Conservation (phyloP, 2,888 invertebrate genomes). For the Eretmocerus hayati region DNA sequence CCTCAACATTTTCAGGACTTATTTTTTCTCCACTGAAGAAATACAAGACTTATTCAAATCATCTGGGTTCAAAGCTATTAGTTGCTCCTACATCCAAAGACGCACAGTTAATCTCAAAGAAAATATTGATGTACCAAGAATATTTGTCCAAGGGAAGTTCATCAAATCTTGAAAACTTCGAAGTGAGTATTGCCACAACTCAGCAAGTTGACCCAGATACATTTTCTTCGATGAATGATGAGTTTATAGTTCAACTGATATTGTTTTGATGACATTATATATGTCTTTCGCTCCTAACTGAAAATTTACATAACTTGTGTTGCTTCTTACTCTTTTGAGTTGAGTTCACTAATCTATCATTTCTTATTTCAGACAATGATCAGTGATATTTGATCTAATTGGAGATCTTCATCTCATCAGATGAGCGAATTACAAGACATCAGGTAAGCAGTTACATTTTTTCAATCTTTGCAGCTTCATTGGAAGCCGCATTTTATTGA, state of each 20-base stretch:
- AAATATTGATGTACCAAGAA: constrained; percentile 80
- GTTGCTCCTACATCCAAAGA: constrained; percentile 74
- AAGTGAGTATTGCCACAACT: not conserved
- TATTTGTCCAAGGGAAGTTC: constrained; percentile 90
- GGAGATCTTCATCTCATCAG: not conserved
- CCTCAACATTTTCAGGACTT: constrained; percentile 68
- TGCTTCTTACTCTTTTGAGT: no score
- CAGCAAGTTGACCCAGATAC: not conserved
- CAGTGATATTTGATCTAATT: not conserved
- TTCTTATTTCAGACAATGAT: not conserved
- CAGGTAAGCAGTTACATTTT: not conserved
- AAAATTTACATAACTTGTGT: no score
- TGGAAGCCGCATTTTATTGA: not conserved
- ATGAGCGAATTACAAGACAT: not conserved
- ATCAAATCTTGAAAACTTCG: constrained; percentile 46
- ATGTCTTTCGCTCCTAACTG: constrained; percentile 21
- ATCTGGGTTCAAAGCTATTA: constrained; percentile 64
- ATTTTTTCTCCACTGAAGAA: constrained; percentile 73
- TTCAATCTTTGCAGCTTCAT: not conserved
- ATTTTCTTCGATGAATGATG: constrained; percentile 6
- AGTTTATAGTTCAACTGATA: constrained; percentile 20
- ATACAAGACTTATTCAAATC: constrained; percentile 58
- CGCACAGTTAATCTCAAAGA: constrained; percentile 90
- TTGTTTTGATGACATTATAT: constrained; percentile 8
- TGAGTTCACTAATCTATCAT: not conserved